These are phyloP conservation scores for Thaleichthys pacificus DNA, from an alignment of 2,797 vertebrate genomes.

Conservation along the genomic window DNA sequence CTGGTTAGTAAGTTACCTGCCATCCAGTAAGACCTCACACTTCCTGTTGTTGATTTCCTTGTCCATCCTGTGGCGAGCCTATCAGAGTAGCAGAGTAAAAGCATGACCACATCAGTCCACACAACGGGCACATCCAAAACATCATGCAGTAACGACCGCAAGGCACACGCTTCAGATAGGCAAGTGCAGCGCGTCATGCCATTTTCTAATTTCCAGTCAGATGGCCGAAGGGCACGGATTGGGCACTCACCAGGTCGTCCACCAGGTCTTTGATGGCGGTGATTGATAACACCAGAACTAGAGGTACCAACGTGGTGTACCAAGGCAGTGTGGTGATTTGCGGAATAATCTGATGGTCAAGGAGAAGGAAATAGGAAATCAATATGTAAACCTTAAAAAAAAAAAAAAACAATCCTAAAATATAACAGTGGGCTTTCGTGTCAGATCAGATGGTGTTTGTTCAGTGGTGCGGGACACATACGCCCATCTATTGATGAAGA, in stretches of 20 bases:
- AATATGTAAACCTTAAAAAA: too few relatives aligned
- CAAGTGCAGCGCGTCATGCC: too few relatives aligned
- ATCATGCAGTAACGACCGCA: not conserved
- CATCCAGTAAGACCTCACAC: slow-evolving; percentile 85
- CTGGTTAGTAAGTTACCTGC: slow-evolving; percentile 66
- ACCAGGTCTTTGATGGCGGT: slow-evolving; percentile 93
- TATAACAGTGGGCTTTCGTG: too few relatives aligned
- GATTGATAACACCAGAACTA: slow-evolving; percentile 90
- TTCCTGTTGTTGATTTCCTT: slow-evolving; percentile 92
- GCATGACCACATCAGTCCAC: not conserved
- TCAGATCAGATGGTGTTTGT: not conserved
- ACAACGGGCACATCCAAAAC: not conserved
- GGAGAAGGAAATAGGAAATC: not conserved
- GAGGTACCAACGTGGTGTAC: slow-evolving; percentile 93
- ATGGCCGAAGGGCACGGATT: not conserved
- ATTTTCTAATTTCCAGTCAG: not conserved
- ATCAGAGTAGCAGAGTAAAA: slow-evolving; percentile 20
- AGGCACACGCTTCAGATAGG: too few relatives aligned
- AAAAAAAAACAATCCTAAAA: too few relatives aligned
- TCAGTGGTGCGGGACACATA: not conserved
- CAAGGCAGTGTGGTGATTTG: slow-evolving; percentile 88
- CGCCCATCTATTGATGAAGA: too few relatives aligned
- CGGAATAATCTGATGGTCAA: slow-evolving; percentile 59
- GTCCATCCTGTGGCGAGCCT: slow-evolving; percentile 96
- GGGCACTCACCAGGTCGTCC: slow-evolving; percentile 88